These are phyloP conservation scores for Psettodes erumei DNA, from an alignment of 2,113 vertebrate genomes.

Conservation along the genomic window DNA sequence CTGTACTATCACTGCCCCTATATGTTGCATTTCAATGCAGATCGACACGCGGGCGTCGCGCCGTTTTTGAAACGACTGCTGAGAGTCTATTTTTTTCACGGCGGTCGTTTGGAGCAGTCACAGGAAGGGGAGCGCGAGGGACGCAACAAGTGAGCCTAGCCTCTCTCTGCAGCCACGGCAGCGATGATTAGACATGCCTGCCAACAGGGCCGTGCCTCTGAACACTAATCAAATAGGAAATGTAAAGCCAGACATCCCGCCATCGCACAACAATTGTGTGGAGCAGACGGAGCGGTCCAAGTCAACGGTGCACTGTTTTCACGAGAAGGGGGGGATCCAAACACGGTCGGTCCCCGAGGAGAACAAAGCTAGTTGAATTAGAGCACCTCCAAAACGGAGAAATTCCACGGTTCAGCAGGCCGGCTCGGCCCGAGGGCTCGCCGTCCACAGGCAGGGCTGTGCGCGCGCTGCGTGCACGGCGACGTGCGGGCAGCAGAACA, in stretches of 20 bases:
- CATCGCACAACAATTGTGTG: slow-evolving; percentile 76
- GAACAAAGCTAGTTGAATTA: slow-evolving; percentile 72
- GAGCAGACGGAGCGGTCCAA: slow-evolving; percentile 64
- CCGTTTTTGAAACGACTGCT: background rate
- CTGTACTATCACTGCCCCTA: background rate
- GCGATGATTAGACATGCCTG: slow-evolving; percentile 79
- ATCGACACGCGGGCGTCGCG: slow-evolving; percentile 5
- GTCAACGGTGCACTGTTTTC: slow-evolving; percentile 62
- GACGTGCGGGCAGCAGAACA: slow-evolving; percentile 46
- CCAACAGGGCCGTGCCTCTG: slow-evolving; percentile 71
- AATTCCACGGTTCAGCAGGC: slow-evolving; percentile 72
- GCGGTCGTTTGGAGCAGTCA: slow-evolving; percentile 29
- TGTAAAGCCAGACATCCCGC: slow-evolving; percentile 73
- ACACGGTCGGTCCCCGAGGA: slow-evolving; percentile 55
- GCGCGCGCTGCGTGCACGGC: slow-evolving; percentile 34
- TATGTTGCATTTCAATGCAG: slow-evolving; percentile 16
- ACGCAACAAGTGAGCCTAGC: slow-evolving; percentile 78
- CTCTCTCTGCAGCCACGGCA: slow-evolving; percentile 64
- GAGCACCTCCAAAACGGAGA: slow-evolving; percentile 73
- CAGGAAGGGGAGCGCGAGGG: slow-evolving; percentile 33
- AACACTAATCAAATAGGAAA: slow-evolving; percentile 82
- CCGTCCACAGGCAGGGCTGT: slow-evolving; percentile 53
- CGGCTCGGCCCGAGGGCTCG: slow-evolving; percentile 62
- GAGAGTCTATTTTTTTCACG: slow-evolving; percentile 25
- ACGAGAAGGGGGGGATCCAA: slow-evolving; percentile 50